These are phyloP conservation scores for Notarius lentiginosus DNA, from an alignment of 2,113 vertebrate genomes.

Conservation along the genomic window DNA sequence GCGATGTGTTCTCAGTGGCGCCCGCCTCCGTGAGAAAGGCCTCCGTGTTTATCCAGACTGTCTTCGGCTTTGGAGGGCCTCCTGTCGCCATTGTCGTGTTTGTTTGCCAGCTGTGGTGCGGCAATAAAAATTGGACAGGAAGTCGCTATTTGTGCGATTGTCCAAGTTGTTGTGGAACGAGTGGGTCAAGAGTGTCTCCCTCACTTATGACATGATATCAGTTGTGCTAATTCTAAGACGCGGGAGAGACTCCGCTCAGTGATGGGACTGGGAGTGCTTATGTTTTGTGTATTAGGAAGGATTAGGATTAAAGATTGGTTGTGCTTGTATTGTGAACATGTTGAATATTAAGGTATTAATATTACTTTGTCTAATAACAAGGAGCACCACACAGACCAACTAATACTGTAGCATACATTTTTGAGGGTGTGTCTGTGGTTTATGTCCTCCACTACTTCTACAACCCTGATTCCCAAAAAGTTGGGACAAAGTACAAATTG, in stretches of 20 bases:
- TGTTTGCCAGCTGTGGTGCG: constrained; percentile 70
- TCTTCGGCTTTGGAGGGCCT: constrained; percentile 10
- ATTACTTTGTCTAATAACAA: not conserved
- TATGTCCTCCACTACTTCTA: not conserved
- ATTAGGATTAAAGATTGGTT: constrained; percentile 5
- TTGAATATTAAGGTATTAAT: not conserved
- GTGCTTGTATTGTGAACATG: not conserved
- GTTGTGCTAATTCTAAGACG: constrained; percentile 58
- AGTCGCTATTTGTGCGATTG: constrained; percentile 69
- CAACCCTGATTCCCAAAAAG: no score
- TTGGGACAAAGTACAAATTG: no score
- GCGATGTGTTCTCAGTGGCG: not conserved
- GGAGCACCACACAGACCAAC: not conserved
- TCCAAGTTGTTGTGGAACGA: constrained; percentile 73
- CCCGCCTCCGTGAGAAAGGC: constrained; percentile 31
- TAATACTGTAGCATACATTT: no score
- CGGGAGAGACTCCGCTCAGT: constrained; percentile 13
- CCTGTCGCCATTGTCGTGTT: constrained; percentile 40
- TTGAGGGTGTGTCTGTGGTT: not conserved
- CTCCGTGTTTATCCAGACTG: constrained; percentile 41
- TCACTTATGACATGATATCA: constrained; percentile 67
- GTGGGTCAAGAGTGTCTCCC: constrained; percentile 66
- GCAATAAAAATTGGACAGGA: constrained; percentile 76
- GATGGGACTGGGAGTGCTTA: not conserved
- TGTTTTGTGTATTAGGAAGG: constrained; percentile 8